phyloP scores from a whole-genome alignment of 2,797 vertebrate genomes.

The Kryptopterus vitreolus region DNA sequence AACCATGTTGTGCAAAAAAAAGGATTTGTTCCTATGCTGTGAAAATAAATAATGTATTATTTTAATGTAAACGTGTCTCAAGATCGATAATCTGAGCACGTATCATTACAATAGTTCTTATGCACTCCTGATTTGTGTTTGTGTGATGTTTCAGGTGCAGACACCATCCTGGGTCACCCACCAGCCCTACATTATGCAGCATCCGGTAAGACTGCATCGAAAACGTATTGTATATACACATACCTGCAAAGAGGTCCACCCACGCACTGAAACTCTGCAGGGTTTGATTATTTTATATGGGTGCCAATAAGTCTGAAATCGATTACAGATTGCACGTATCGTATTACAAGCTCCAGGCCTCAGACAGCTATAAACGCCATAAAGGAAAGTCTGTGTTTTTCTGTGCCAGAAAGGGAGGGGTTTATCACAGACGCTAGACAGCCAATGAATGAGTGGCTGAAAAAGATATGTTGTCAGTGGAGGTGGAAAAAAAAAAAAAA shows the following conservation, averaged over 20 bases:
- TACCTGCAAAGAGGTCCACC: too few species aligned
- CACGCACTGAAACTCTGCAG: too few species aligned
- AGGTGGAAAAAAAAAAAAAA: background rate
- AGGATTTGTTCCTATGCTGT: too few species aligned
- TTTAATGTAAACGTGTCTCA: too few species aligned
- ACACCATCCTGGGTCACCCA: slow-evolving; percentile 96
- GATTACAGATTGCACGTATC: background rate
- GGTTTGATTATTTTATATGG: background rate
- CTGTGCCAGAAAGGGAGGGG: slow-evolving; percentile 1
- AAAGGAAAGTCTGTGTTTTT: background rate
- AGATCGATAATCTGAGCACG: background rate
- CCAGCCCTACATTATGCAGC: slow-evolving; percentile 96
- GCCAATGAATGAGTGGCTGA: slow-evolving; percentile 14
- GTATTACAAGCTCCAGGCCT: background rate
- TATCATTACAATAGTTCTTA: background rate
- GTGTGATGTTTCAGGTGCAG: slow-evolving; percentile 79
- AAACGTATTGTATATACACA: background rate
- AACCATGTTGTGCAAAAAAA: too few species aligned
- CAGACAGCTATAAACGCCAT: background rate
- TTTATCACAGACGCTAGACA: slow-evolving; percentile 4
- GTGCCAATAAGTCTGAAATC: slow-evolving; percentile 14
- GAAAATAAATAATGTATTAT: too few species aligned
- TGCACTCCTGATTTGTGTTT: too few species aligned
- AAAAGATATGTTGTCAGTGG: background rate
- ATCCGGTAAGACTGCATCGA: slow-evolving; percentile 83